Evolutionary conservation across 2,888 invertebrate species (phyloP).

Genomic region (Cheilosia vulpina): DNA sequence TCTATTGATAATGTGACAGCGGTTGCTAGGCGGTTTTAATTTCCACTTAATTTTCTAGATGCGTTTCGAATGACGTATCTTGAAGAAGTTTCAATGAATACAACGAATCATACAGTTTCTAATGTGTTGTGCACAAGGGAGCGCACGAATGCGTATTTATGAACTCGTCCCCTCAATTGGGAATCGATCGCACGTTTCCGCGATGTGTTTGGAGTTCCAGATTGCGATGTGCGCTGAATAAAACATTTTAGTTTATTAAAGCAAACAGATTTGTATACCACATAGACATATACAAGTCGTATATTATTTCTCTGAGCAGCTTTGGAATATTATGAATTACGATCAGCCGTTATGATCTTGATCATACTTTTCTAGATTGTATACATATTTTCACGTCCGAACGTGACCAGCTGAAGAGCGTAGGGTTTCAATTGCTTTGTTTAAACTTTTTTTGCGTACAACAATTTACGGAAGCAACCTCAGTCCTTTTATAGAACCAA

Average conservation of each 20-base stretch:
- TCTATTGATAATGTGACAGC: too few relatives aligned
- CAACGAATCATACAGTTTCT: constrained; percentile 27
- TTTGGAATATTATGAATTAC: not conserved
- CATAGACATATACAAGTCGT: not conserved
- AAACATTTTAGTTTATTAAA: constrained; percentile 6
- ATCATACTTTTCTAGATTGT: constrained; percentile 20
- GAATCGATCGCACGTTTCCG: constrained; percentile 42
- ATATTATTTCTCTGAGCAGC: not conserved
- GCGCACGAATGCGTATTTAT: constrained; percentile 22
- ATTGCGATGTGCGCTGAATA: constrained; percentile 43
- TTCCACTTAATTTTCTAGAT: too few relatives aligned
- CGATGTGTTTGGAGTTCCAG: constrained; percentile 50
- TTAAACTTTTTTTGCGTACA: not conserved
- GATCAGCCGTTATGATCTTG: constrained; percentile 25
- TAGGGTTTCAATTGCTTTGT: not conserved
- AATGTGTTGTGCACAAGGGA: constrained; percentile 9
- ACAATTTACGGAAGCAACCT: not conserved
- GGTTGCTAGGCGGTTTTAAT: too few relatives aligned
- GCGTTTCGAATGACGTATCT: too few relatives aligned
- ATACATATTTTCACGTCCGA: not conserved
- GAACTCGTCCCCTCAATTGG: constrained; percentile 26
- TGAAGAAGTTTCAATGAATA: too few relatives aligned
- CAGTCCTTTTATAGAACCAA: not conserved
- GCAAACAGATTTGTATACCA: not conserved
- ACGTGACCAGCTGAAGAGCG: constrained; percentile 14